Percentiles rank a stretch among this genome's conserved stretches.
These are phyloP conservation scores for Caenorhabditis tropicalis DNA, from an alignment of 1,140 invertebrate genomes.

Conservation along the genomic window DNA sequence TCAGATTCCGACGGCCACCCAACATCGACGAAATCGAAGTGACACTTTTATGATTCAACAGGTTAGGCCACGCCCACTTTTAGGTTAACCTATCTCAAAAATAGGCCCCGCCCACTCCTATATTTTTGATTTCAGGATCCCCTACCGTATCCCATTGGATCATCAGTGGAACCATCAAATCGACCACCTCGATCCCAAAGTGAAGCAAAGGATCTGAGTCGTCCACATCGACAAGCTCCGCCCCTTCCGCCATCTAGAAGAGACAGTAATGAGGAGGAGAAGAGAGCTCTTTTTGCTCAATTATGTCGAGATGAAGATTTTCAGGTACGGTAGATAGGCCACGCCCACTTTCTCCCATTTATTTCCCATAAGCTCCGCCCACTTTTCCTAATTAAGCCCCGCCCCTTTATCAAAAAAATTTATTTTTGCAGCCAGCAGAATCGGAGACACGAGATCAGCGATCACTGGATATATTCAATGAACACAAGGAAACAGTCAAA, in stretches of 20 bases:
- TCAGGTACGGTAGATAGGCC: neutral
- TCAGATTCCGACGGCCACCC: neutral
- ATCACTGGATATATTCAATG: neutral
- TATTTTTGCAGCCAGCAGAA: neutral
- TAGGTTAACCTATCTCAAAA: neutral
- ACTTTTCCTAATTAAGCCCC: no score
- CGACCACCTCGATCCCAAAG: conserved; percentile 19
- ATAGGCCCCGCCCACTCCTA: neutral
- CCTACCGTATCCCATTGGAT: no score
- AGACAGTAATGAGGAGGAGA: conserved; percentile 7
- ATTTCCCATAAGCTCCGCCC: no score
- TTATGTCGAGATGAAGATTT: neutral
- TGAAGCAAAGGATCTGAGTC: neutral
- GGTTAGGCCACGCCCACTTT: neutral
- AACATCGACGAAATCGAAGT: conserved; percentile 21
- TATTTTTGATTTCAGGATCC: no score
- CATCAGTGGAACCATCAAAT: neutral
- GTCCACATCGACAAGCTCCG: neutral
- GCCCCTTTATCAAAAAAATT: neutral
- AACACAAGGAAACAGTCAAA: neutral
- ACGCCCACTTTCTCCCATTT: no score
- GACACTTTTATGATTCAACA: neutral
- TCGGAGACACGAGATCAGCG: neutral
- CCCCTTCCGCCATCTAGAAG: neutral
- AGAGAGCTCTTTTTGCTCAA: neutral